These are phyloP conservation scores for Cassiopea xamachana DNA, from an alignment of 30 jellyfish, hydroid and myxozoan genomes.

Conservation along the genomic window DNA sequence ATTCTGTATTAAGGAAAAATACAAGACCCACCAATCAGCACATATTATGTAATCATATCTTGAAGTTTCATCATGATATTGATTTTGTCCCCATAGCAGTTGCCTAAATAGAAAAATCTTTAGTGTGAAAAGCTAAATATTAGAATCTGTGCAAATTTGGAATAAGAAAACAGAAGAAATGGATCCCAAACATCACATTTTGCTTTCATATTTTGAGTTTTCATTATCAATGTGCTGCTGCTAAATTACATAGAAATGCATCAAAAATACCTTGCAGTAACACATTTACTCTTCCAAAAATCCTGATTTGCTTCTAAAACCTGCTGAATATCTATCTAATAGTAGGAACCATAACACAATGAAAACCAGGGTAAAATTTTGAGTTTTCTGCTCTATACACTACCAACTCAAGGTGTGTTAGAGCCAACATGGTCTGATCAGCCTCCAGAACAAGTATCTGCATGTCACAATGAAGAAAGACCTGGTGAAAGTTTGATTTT, in stretches of 20 bases:
- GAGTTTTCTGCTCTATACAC: no score
- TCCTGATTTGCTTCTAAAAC: conserved; percentile 16
- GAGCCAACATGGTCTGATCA: no score
- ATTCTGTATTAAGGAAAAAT: not conserved
- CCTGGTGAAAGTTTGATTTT: not conserved
- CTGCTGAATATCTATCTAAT: conserved; percentile 1
- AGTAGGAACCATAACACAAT: not conserved
- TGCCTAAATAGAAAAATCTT: conserved; percentile 30
- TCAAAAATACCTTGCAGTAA: conserved; percentile 10
- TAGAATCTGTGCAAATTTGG: no score
- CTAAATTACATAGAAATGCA: not conserved
- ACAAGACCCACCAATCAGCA: conserved; percentile 62
- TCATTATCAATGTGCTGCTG: not conserved
- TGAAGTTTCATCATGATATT: not conserved
- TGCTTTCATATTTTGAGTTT: no score
- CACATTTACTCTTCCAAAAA: conserved; percentile 7
- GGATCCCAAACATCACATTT: no score
- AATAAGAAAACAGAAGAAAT: no score
- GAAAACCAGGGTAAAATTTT: not conserved
- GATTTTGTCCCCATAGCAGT: conserved; percentile 41
- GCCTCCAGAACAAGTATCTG: not conserved
- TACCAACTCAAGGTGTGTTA: no score
- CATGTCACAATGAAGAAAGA: not conserved
- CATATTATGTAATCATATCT: conserved; percentile 50
- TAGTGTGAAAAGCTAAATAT: not conserved